Conservation (phyloP, 2,113 vertebrate genomes). For the Catharus minimus region DNA sequence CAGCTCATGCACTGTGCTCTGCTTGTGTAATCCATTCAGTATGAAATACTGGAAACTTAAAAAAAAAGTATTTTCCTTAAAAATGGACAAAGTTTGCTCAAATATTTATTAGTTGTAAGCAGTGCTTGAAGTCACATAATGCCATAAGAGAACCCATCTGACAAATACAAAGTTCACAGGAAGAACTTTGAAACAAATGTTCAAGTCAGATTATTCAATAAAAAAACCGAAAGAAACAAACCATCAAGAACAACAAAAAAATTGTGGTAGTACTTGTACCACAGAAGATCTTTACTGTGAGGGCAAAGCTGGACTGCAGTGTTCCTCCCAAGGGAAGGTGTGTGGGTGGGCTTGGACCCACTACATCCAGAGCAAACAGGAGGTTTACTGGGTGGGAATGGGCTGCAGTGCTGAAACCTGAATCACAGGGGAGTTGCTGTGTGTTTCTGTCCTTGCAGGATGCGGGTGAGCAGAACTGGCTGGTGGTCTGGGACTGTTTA, state of each 20-base stretch:
- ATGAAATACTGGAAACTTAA: background rate
- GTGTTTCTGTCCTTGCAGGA: fast-evolving
- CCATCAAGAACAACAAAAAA: background rate
- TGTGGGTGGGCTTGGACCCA: background rate
- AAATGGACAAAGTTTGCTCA: background rate
- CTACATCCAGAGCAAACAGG: fast-evolving
- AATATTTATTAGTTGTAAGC: background rate
- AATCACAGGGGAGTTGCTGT: background rate
- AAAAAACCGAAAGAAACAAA: background rate
- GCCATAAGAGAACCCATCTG: background rate
- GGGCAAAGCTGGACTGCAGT: background rate
- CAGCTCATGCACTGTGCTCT: fast-evolving
- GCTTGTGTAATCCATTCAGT: background rate
- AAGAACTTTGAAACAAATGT: background rate
- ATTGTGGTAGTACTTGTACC: background rate
- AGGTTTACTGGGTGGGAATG: background rate
- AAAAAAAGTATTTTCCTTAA: background rate
- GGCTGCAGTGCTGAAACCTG: background rate
- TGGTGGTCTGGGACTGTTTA: background rate
- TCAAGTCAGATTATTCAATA: background rate
- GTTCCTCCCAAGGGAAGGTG: background rate
- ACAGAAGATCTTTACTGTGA: background rate
- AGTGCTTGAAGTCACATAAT: background rate
- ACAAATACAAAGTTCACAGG: background rate
- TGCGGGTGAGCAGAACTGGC: background rate